phyloP scores from a whole-genome alignment of 2,888 invertebrate genomes.

The Formica aserva region DNA sequence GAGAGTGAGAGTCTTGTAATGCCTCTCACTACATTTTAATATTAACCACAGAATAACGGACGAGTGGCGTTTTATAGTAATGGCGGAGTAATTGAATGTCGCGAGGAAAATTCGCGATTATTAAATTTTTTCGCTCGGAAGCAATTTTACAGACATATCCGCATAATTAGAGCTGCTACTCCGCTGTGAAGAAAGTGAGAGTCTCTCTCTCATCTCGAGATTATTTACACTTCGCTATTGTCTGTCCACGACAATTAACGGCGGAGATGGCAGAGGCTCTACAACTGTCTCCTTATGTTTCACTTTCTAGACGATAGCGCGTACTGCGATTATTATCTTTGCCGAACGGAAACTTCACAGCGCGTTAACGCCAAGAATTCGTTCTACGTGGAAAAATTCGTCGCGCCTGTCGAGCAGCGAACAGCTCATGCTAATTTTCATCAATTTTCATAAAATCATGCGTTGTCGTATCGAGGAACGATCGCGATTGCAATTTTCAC shows the following conservation, averaged over 20 bases:
- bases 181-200: conserved; percentile 47
- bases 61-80: not conserved
- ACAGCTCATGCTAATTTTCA: conserved; percentile 30
- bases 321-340: conserved; percentile 34
- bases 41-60: not conserved
- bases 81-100: conserved; percentile 22
- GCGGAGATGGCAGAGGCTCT: conserved; percentile 34
- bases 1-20: not conserved
- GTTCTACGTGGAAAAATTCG: conserved; percentile 42
- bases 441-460: conserved; percentile 15
- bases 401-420: conserved; percentile 31
- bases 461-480: conserved; percentile 1
- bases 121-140: conserved; percentile 37
- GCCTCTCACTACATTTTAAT: not conserved
- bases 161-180: conserved; percentile 35
- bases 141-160: conserved; percentile 35
- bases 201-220: not conserved
- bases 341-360: conserved; percentile 31
- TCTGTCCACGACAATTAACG: conserved; percentile 43
- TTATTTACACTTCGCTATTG: conserved; percentile 42
- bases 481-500: conserved; percentile 27
- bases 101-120: conserved; percentile 6
- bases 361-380: conserved; percentile 37
- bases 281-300: conserved; percentile 40
- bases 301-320: conserved; percentile 64